Evolutionary conservation across 2,113 vertebrate species (phyloP), one percentile per base, ranked within the genome.

Genomic region (Corvus cornix): DNA sequence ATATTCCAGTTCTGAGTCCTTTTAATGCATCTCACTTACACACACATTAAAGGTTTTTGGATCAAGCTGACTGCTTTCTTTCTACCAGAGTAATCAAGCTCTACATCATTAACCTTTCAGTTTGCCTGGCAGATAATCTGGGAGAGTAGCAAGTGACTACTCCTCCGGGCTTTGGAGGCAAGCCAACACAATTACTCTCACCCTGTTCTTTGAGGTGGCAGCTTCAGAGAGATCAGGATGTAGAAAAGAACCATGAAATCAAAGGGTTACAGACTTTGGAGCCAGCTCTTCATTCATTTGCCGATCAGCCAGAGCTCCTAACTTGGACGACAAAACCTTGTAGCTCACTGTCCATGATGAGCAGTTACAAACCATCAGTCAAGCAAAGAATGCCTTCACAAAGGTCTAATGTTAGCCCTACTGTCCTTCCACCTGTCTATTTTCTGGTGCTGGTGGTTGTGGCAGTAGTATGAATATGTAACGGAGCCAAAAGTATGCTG

Each of bases 101-200:
- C 44, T 90, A 93, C 84, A 96, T 95, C 73, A 69, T 98, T 97
- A 97, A 96, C 89, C 92, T 97, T 97, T 97, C 95, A 92, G 80
- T 94, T 96, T 95, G 79, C 72, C 53, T 90, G 89, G 91, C 83
- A 89, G 91, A 96, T 93, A 89, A 95, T 94, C 70, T 96, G 75
- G 80, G 62, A 84, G 62, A 96, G 74, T 64, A 95, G 83, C 81
- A 95, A 95, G 93, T 84, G 70, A 84, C 92, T 82, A 41, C 66
- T 93, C 77, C 93, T 95, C 52, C 1, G 2, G 91, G 85, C 80
- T 82, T 92, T 96, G 95, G 96, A 97, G 35, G 49, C 30, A 48
- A 93, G 80, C 96, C 96, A 96, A 83, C 62, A 86, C 78, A 95
- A 95, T 97, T 97, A 95, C 44, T 90, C 87, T 95, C 83, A 86